Evolutionary conservation across 53 echinoderm and acorn worm genomes (phyloP), one percentile per base, ranked within the genome.

Genomic region (Hippasteria phrygiana): DNA sequence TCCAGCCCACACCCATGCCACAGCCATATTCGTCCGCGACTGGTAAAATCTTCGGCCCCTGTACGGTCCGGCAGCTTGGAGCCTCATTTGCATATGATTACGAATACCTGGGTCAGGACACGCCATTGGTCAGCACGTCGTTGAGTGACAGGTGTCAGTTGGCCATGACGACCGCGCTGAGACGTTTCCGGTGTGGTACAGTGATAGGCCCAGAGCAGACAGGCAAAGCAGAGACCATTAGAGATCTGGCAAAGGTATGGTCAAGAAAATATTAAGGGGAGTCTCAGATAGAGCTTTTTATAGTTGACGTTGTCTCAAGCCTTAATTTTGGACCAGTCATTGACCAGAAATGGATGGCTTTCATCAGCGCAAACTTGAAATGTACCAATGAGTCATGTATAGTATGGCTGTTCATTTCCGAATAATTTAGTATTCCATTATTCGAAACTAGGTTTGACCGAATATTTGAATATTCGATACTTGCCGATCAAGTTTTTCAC

Each of bases 101-200:
- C 75, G 99, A 98, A 74, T 98, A 98, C 62, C 83, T 91, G 13
- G 99, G 96, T 13, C 95, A 91, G 20, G 75, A 71, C 16, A 36
- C 87, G 1, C 83, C 96, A 43, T 66, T 94, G 43, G 96, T 94
- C 45, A 74, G 87, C 37, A 98, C 96, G 7, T 96, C 96, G 14
- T 71, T 98, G 73, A 96, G 94, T 20, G 99, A 98, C 87, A 78
- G 96, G 45, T 98, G 99, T 50, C 99, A 98, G 40, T 69, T 97
- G 43, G 77, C 94, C 73, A 76, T 98, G 87, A 91, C 92, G 47
- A 88, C 75, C 66, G 96, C 99, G 3, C 73, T 98, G 90, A 86
- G 81, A 48, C 63, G 88, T 43, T 91, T 89, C 48, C 92, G 91
- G 71, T 98, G 99, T 62, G 99, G 99, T 13, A 82, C 95, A 18